phyloP scores from a whole-genome alignment of 2,113 vertebrate genomes.

The Numida meleagris region DNA sequence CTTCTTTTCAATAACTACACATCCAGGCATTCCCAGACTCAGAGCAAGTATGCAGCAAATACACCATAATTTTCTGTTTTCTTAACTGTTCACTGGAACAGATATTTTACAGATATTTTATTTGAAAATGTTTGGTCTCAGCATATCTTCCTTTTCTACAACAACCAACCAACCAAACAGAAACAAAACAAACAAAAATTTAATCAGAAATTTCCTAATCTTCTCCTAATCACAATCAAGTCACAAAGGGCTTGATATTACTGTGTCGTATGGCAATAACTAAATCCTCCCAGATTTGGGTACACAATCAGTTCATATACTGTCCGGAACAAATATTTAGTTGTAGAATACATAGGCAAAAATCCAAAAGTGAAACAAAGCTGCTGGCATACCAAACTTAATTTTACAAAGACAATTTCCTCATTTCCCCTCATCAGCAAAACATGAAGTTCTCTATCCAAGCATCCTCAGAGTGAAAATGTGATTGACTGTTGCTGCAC shows the following conservation, averaged over 20 bases:
- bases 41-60: not conserved
- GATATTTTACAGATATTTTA: not conserved
- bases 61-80: not conserved
- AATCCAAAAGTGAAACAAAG: not conserved
- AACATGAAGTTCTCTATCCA: not conserved
- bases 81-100: not conserved
- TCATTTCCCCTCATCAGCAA: not conserved
- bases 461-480: not conserved
- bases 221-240: not conserved
- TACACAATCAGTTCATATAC: not conserved
- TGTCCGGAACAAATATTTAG: not conserved
- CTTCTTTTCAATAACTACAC: rapidly evolving
- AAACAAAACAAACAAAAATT: not conserved
- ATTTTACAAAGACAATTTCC: not conserved
- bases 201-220: not conserved
- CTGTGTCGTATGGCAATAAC: not conserved
- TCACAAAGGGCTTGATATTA: not conserved
- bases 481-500: not conserved
- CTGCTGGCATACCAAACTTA: not conserved
- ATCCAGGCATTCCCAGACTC: not conserved
- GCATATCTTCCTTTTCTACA: not conserved
- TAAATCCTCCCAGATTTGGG: not conserved
- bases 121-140: not conserved
- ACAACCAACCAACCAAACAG: not conserved
- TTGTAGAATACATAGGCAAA: not conserved